These are phyloP conservation scores for Eueides isabella DNA, from an alignment of 1,140 invertebrate genomes.

Conservation along the genomic window DNA sequence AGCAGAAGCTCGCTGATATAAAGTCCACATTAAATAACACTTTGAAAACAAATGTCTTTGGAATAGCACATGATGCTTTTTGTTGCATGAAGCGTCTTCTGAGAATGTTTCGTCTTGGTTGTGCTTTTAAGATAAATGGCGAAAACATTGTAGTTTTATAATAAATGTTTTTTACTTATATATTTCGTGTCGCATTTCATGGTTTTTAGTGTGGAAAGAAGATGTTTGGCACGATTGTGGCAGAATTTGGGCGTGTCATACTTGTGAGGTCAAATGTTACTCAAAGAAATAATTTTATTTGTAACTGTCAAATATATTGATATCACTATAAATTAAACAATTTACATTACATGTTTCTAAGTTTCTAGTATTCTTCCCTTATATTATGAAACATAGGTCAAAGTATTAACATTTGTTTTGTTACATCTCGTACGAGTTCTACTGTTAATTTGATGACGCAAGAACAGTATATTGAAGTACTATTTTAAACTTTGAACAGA, in stretches of 20 bases:
- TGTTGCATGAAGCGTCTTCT: neutral
- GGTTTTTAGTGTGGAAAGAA: neutral
- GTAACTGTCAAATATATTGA: too few relatives aligned
- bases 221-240: neutral
- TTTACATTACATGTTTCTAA: too few relatives aligned
- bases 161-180: conserved; percentile 1
- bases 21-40: conserved; percentile 13
- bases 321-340: too few relatives aligned
- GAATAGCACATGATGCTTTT: conserved; percentile 6
- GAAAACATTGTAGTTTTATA: conserved; percentile 1
- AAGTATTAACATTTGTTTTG: too few relatives aligned
- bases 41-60: conserved; percentile 10
- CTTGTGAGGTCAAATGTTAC: too few relatives aligned
- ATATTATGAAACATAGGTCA: too few relatives aligned
- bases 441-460: too few relatives aligned
- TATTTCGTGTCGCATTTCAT: neutral
- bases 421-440: too few relatives aligned
- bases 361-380: too few relatives aligned
- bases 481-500: too few relatives aligned
- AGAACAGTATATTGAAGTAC: too few relatives aligned
- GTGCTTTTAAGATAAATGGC: conserved; percentile 3
- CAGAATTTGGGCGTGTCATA: neutral
- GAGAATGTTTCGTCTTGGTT: conserved; percentile 8
- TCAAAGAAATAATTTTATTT: too few relatives aligned
- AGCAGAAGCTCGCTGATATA: conserved; percentile 5